Conservation (phyloP, 2,888 invertebrate genomes). For the Metalampra italica region DNA sequence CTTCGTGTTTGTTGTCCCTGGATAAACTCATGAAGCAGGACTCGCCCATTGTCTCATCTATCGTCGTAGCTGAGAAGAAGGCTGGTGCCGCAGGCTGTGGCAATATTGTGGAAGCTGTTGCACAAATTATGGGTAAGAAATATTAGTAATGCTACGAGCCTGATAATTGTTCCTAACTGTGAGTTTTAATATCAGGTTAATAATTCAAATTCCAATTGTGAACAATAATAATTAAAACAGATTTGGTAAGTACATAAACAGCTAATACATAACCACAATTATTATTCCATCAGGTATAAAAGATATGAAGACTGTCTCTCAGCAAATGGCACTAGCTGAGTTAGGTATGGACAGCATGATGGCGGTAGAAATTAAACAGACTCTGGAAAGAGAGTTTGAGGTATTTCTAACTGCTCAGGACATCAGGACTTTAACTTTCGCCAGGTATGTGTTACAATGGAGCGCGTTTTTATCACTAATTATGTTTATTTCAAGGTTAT, state of each 20-base stretch:
- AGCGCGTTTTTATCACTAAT: no score
- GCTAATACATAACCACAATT: no score
- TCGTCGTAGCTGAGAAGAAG: slow-evolving; percentile 92
- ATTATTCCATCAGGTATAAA: slow-evolving; percentile 66
- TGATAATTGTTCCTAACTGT: no score
- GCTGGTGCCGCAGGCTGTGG: slow-evolving; percentile 79
- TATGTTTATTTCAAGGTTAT: no score
- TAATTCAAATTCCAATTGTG: no score
- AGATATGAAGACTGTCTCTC: slow-evolving; percentile 83
- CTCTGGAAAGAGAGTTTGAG: slow-evolving; percentile 92
- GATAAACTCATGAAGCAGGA: slow-evolving; percentile 86
- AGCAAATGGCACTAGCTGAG: slow-evolving; percentile 88
- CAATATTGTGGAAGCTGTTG: slow-evolving; percentile 85
- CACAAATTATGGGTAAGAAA: slow-evolving; percentile 80
- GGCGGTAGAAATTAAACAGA: slow-evolving; percentile 97
- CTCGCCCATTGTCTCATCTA: slow-evolving; percentile 85
- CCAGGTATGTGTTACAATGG: slow-evolving; percentile 58
- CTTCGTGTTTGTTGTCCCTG: slow-evolving; percentile 87
- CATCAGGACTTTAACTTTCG: slow-evolving; percentile 88
- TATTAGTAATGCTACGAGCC: no score
- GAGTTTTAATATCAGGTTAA: no score
- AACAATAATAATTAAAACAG: no score
- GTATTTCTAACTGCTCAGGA: slow-evolving; percentile 91
- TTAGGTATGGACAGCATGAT: slow-evolving; percentile 98
- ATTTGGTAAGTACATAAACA: no score